Conservation (phyloP, 1,140 invertebrate species). For the Anagrus nilaparvatae region DNA sequence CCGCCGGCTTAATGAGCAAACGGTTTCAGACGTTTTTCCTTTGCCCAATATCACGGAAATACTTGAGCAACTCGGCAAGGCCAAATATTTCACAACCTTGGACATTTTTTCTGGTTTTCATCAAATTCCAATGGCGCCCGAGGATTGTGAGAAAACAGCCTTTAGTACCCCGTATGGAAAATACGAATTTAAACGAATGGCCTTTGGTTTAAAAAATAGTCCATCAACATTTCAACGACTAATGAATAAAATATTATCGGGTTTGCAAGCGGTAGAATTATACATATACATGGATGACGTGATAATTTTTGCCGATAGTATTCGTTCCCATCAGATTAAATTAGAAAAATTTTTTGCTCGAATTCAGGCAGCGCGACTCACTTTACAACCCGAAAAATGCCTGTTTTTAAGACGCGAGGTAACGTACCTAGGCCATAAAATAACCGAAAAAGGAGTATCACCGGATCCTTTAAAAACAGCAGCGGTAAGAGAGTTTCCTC, state of each 20-base stretch:
- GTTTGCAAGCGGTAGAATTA: background rate
- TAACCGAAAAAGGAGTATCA: constrained; percentile 1
- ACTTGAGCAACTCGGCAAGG: background rate
- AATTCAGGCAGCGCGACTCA: background rate
- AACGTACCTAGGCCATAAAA: constrained; percentile 3
- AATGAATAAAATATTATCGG: constrained; percentile 1
- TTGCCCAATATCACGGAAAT: background rate
- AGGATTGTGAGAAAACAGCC: too few relatives aligned
- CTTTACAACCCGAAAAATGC: constrained; percentile 5
- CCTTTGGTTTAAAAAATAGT: constrained; percentile 4
- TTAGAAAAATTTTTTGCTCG: too few relatives aligned
- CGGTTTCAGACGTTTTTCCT: background rate
- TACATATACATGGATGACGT: too few relatives aligned
- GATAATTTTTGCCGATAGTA: too few relatives aligned
- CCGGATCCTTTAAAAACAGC: background rate
- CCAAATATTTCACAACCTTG: background rate
- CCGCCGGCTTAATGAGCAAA: background rate
- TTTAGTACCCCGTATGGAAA: too few relatives aligned
- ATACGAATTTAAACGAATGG: too few relatives aligned
- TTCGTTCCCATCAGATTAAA: too few relatives aligned
- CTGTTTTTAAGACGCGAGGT: constrained; percentile 4
- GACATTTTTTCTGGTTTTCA: background rate
- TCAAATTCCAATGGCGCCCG: background rate
- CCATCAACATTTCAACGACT: constrained; percentile 8
- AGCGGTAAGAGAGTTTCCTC: background rate